Base-by-base conservation (phyloP, 2,888 invertebrate species). In the Plutella xylostella region DNA sequence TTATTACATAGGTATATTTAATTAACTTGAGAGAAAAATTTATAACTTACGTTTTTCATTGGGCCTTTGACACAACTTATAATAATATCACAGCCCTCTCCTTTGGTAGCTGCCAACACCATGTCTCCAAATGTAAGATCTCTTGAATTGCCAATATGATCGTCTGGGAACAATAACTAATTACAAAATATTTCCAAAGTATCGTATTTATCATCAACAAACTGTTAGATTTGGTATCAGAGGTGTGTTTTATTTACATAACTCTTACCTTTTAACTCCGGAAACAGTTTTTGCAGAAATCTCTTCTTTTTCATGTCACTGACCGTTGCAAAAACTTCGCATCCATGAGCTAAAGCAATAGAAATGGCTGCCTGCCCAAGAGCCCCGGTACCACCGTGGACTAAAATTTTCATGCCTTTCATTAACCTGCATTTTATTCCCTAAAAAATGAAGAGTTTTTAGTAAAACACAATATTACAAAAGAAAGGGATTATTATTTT, bases 381-480 rank as follows among this genome's bases (percentile, higher is more conserved):
- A 0, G 71, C 75, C 0, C 76, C 76, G 0, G 71, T 51, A 0
- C 68, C 77, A 2, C 73, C 72, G 34, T 74, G 72, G 0, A 79
- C 60, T 0, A 75, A 49, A 1, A 73, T 41, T 1, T 28, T 51
- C 46, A 48, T 52, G 0, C 55, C 54, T 3, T 41, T 46, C 3
- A 14, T 17, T 2, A 62, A 44, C 7, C 22, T 9, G 40, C 34
- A 42, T 46, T 48, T 55, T n/a, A 55, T 43, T 11, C 35, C 48
- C 54, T 55, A 35, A 2, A 28, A 47, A 34, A 17, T 20, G 5
- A 17, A 25, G 12, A 18, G 14, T 5, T 14, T 40, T 22, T 15
- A 3, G 6, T n/a, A 17, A 25, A n/a, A 25, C 6, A 5, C 9
- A 25, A n/a, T 3, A 37, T 25, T 34, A 28, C 3, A 12, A 3